Conservation (phyloP, 2,113 vertebrate genomes). For the Panurus biarmicus region DNA sequence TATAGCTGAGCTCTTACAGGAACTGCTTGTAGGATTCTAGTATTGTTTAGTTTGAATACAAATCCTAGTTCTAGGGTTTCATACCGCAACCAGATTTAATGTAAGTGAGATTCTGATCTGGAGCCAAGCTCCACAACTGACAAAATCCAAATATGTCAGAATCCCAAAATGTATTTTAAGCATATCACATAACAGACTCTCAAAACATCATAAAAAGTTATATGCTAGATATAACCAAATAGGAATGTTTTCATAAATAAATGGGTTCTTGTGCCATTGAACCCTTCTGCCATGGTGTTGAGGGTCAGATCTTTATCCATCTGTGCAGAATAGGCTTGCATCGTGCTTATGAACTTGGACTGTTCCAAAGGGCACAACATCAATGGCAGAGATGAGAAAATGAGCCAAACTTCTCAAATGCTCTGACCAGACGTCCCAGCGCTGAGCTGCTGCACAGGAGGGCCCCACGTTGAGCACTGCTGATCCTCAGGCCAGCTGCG, state of each 20-base stretch:
- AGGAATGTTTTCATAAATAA: conserved; percentile 14
- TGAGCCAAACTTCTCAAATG: neutral
- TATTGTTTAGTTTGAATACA: conserved; percentile 46
- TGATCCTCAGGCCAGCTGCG: neutral
- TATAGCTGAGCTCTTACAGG: neutral
- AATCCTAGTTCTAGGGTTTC: conserved; percentile 27
- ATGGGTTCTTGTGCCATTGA: neutral
- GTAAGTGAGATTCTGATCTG: conserved; percentile 26
- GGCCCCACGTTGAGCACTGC: neutral
- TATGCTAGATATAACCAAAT: conserved; percentile 12
- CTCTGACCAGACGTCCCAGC: fast-evolving
- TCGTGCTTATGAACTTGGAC: fast-evolving
- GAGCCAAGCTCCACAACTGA: conserved; percentile 38
- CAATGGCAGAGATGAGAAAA: neutral
- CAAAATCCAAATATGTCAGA: conserved; percentile 33
- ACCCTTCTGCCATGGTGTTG: neutral
- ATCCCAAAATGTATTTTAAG: conserved; percentile 3
- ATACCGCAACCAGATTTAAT: neutral
- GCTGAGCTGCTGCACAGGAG: fast-evolving
- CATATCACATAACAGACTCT: neutral
- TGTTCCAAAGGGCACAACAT: neutral
- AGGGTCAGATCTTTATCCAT: neutral
- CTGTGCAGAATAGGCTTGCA: neutral
- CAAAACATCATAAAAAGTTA: neutral
- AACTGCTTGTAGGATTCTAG: neutral